These are phyloP conservation scores for Mastomys coucha DNA, from an alignment of 2,113 vertebrate species.

Conservation along the genomic window DNA sequence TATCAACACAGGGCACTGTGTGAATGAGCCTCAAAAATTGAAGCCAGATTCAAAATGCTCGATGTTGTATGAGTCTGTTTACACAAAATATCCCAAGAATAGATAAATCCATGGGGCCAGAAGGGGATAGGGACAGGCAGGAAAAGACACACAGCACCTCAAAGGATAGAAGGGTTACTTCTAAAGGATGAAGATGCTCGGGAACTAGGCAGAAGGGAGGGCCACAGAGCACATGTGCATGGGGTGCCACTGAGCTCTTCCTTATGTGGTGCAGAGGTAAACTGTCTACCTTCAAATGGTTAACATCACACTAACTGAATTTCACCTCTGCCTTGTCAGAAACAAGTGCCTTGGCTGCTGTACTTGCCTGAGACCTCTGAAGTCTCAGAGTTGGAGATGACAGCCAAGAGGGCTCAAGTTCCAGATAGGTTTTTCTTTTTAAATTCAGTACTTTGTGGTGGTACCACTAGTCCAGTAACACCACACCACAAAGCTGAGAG, in stretches of 20 bases:
- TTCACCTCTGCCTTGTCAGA: neutral
- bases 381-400: neutral
- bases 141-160: neutral
- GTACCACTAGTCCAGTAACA: neutral
- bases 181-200: neutral
- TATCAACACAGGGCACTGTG: neutral
- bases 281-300: neutral
- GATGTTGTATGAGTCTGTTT: neutral
- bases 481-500: neutral
- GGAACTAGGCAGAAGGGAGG: neutral
- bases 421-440: neutral
- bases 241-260: neutral
- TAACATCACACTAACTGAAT: neutral
- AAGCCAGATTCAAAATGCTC: slow-evolving; percentile 13
- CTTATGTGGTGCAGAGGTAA: neutral
- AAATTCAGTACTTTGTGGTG: neutral
- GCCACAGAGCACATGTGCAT: neutral
- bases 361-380: neutral
- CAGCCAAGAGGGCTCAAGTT: slow-evolving; percentile 4
- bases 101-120: neutral
- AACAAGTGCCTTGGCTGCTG: slow-evolving; percentile 1
- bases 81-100: neutral
- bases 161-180: neutral
- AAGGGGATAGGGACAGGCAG: neutral
- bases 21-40: neutral